Conservation (phyloP, 2,113 vertebrate species). For the Sceloporus undulatus region DNA sequence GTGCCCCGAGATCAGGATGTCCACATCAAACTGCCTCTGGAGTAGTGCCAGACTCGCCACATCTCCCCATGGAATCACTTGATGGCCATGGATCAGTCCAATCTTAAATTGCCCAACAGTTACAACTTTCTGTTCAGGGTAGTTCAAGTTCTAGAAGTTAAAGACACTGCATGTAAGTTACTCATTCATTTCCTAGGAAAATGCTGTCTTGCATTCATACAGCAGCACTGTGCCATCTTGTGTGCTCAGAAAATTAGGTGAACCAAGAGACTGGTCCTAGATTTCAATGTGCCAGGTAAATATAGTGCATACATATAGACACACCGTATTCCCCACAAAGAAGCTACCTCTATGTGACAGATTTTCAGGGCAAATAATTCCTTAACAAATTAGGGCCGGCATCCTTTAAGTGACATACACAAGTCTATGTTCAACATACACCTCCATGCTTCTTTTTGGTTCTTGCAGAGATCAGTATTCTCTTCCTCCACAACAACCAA, state of each 20-base stretch:
- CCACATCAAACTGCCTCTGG: constrained; percentile 96
- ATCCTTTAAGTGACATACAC: too few species aligned
- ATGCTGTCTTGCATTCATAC: background rate
- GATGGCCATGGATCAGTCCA: constrained; percentile 97
- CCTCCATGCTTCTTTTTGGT: too few species aligned
- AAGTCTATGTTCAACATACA: too few species aligned
- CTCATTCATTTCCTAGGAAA: background rate
- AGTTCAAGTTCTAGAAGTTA: constrained; percentile 91
- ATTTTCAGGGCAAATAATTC: too few species aligned
- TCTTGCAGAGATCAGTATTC: too few species aligned
- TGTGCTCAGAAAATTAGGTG: background rate
- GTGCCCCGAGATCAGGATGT: constrained; percentile 98
- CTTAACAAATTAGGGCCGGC: too few species aligned
- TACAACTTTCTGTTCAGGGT: constrained; percentile 99
- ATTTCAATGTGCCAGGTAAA: too few species aligned
- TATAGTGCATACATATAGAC: background rate
- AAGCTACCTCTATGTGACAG: too few species aligned
- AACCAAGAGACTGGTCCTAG: background rate
- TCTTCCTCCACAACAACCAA: too few species aligned
- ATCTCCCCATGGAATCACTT: constrained; percentile 98
- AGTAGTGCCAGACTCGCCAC: constrained; percentile 96
- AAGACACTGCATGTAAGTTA: constrained; percentile 24
- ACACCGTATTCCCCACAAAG: background rate
- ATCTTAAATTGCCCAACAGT: constrained; percentile 99
- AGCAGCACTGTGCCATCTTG: background rate